Evolutionary conservation across 1,140 invertebrate species (phyloP), one percentile per base, ranked within the genome.

Genomic region (Formica exsecta): DNA sequence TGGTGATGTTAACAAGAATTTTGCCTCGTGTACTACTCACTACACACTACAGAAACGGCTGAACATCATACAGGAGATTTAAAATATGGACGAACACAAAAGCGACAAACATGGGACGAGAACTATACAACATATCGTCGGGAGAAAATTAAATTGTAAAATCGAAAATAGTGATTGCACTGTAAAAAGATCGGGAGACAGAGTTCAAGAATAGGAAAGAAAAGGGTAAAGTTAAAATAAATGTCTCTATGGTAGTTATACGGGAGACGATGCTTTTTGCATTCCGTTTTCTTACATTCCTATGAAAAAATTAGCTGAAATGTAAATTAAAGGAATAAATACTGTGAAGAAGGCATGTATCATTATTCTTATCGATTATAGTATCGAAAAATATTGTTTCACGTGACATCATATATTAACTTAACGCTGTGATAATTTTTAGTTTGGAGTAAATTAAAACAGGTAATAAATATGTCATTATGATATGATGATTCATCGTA

Each of bases 1-100:
- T 92, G 93, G 94, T 95, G 94, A 94, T 93, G 92, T 94, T 93
- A 94, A 95, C 94, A 93, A 94, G 93, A 95, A 93, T 92, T 94
- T 84, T 94, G 93, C 93, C 93, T 93, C 90, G 93, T 94, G 92
- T 92, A 92, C 94, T 95, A 95, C 94, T 93, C 90, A 92, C 94
- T 95, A 95, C 93, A 93, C 92, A 93, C 93, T 95, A 95, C 94
- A 89, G 90, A 93, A 91, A 94, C 92, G 92, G 90, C 92, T 93
- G 90, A 90, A 90, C 81, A 88, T 90, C 89, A 94, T 95, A 95
- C 93, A 94, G 91, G 93, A 92, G 38, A 90, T 88, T 84, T 93
- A 91, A 92, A 93, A 93, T 92, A 93, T 93, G 92, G 92, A 95
- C 94, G 80, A 95, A 94, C 92, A 95, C 94, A 95, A 95, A 95